phyloP scores from a whole-genome alignment of 2,113 vertebrate species.

The Toxostoma redivivum region DNA sequence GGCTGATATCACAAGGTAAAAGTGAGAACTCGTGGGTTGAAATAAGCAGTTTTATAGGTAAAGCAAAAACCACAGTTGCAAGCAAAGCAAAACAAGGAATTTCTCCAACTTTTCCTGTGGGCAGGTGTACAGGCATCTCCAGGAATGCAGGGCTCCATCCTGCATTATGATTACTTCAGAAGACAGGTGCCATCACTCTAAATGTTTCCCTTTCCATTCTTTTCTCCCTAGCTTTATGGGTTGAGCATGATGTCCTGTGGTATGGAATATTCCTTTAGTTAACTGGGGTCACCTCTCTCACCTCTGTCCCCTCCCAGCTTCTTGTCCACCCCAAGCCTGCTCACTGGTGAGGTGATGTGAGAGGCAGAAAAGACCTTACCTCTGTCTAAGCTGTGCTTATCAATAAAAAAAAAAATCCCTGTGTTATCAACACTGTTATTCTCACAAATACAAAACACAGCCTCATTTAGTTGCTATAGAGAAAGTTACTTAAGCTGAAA shows the following conservation, averaged over 20 bases:
- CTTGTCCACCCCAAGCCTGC: not conserved
- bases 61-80: not conserved
- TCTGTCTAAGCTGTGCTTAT: not conserved
- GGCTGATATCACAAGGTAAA: not conserved
- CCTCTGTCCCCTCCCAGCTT: not conserved
- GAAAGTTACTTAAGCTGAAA: not conserved
- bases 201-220: not conserved
- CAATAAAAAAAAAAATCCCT: not conserved
- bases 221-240: not conserved
- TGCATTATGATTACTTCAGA: not conserved
- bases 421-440: not conserved
- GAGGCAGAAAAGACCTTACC: not conserved
- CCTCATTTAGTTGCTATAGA: not conserved
- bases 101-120: not conserved
- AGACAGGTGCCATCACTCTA: rapidly evolving
- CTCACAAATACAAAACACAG: not conserved
- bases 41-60: not conserved
- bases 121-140: too few relatives aligned
- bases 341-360: not conserved
- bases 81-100: not conserved
- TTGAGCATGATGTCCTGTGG: not conserved
- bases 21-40: rapidly evolving
- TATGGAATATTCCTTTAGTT: not conserved
- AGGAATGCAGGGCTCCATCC: not conserved
- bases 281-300: not conserved